A percentile compares a stretch with the other conserved stretches of the same genome.
Conservation (phyloP, 2,888 invertebrate species). For the Lasius platythorax region DNA sequence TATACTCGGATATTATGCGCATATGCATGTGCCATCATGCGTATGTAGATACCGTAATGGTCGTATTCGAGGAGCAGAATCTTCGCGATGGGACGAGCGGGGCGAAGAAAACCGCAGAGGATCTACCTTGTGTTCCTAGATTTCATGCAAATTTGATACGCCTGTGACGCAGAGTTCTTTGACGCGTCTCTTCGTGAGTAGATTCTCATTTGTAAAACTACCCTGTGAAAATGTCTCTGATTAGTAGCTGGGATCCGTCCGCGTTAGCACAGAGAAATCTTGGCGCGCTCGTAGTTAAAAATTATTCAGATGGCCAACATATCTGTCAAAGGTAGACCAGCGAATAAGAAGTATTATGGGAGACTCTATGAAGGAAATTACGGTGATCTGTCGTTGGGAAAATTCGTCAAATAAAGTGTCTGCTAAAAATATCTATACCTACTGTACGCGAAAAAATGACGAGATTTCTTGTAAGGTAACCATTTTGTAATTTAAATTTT, state of each 20-base stretch:
- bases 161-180: conserved; percentile 53
- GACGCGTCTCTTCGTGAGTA: conserved; percentile 38
- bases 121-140: conserved; percentile 51
- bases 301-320: conserved; percentile 37
- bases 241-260: conserved; percentile 45
- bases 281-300: conserved; percentile 20
- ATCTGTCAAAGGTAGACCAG: conserved; percentile 14
- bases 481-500: conserved; percentile 13
- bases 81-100: conserved; percentile 27
- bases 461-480: neutral
- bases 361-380: conserved; percentile 40
- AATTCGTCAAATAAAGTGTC: conserved; percentile 10
- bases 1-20: conserved; percentile 37
- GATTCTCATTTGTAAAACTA: conserved; percentile 57
- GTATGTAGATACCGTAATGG: conserved; percentile 50
- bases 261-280: conserved; percentile 28
- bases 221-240: conserved; percentile 51
- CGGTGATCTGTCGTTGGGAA: conserved; percentile 15
- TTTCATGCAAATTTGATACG: conserved; percentile 61
- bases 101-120: conserved; percentile 31
- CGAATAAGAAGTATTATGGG: conserved; percentile 13
- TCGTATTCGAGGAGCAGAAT: conserved; percentile 41
- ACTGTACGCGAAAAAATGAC: neutral
- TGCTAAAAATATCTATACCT: neutral
- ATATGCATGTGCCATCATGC: conserved; percentile 41